Evolutionary conservation across 2,888 invertebrate genomes (phyloP).

Genomic region (Hymenopus coronatus): DNA sequence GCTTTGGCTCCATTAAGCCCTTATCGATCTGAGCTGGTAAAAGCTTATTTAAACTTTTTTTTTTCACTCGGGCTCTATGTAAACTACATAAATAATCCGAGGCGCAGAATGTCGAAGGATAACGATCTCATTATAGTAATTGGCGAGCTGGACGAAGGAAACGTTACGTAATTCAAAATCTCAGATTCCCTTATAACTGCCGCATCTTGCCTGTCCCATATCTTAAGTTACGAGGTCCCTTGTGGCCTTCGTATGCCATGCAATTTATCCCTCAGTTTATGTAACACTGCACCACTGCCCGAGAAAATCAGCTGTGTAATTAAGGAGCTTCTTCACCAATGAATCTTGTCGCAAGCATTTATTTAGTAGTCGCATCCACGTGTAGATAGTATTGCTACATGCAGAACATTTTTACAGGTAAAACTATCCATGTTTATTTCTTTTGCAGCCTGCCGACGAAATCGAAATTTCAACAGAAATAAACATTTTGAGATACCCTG

Average conservation of each 20-base stretch:
- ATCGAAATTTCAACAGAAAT: too few relatives aligned
- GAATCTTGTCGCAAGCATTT: background rate
- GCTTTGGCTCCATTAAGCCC: background rate
- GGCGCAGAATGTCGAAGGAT: background rate
- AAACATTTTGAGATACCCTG: too few relatives aligned
- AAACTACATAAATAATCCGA: background rate
- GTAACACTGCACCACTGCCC: background rate
- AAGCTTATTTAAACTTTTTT: background rate
- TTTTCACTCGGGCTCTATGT: background rate
- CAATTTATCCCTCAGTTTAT: background rate
- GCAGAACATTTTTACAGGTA: too few relatives aligned
- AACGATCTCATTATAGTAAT: background rate
- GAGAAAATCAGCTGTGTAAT: background rate
- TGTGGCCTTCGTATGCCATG: background rate
- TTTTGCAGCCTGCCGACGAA: too few relatives aligned
- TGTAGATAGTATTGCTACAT: too few relatives aligned
- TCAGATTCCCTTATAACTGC: background rate
- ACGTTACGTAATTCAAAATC: background rate
- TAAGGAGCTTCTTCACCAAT: background rate
- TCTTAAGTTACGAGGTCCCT: background rate
- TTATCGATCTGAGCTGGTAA: background rate
- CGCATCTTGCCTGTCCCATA: background rate
- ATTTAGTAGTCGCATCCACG: too few relatives aligned
- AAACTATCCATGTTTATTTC: too few relatives aligned
- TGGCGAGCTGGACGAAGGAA: background rate